Base-by-base conservation (phyloP, 2,113 vertebrate species). In the Oceanodroma tethys region DNA sequence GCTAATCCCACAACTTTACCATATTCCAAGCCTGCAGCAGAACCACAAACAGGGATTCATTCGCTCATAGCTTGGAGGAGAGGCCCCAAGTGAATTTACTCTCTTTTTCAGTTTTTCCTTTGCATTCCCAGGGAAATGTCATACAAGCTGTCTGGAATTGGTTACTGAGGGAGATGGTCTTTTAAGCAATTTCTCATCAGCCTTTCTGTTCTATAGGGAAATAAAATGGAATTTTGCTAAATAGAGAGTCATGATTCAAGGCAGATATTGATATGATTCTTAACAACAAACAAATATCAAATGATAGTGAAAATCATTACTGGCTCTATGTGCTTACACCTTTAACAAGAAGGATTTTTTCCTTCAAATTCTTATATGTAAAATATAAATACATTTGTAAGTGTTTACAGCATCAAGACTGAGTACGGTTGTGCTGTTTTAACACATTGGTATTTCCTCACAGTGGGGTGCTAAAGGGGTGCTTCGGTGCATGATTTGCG, bases 1-100 rank as follows among this genome's bases (percentile, higher is more conserved):
- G 86, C 80, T 98, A 97, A 98, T 98, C 95, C 88, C 96, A 96
- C 92, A 96, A 86, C 75, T 97, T 96, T 95, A 75, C 84, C 43
- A 36, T 92, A 70, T 30, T 92, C 90, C 63, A 84, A 76, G 70
- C 36, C 88, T 86, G 76, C 65, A 85, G 72, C 84, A 89, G 71
- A 85, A 88, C 70, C 80, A 74, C 78, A 91, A 95, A 96, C 78
- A 87, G 60, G 73, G 82, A 93, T 91, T 50, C 71, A 71, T 94
- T 58, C 42, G 19, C 76, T 66, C 84, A 23, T 66, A 50, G 40
- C 89, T 97, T 85, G 87, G 92, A 88, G 52, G 93, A 83, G 94
- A 96, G 92, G 72, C 84, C 50, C 90, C 95, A 66, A 95, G 73
- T 92, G 80, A 80, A 84, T 95, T 93, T 90, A 56, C 73, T 74